These are phyloP conservation scores for Mythimna vitellina DNA, from an alignment of 2,888 invertebrate genomes.

Conservation along the genomic window DNA sequence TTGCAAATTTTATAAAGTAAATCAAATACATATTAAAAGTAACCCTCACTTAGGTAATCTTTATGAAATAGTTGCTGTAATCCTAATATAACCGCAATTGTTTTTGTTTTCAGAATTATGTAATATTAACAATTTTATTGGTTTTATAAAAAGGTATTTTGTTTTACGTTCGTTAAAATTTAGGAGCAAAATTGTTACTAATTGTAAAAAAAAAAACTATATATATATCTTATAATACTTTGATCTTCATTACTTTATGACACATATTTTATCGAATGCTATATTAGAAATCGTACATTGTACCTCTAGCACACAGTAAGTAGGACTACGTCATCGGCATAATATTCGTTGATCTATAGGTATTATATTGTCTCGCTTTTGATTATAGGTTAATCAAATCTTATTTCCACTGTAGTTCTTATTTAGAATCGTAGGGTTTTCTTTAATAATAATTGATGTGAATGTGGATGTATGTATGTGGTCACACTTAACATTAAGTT, in stretches of 20 bases:
- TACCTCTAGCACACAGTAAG: slow-evolving; percentile 76
- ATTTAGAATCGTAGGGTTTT: slow-evolving; percentile 81
- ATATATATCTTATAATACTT: slow-evolving; percentile 79
- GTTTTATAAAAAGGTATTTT: slow-evolving; percentile 76
- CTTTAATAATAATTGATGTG: slow-evolving; percentile 79
- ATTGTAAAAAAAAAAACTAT: slow-evolving; percentile 73
- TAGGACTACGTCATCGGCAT: slow-evolving; percentile 77
- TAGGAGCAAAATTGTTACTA: slow-evolving; percentile 86
- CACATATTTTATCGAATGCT: slow-evolving; percentile 75
- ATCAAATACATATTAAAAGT: slow-evolving; percentile 87
- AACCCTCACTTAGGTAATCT: slow-evolving; percentile 85
- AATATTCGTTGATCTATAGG: slow-evolving; percentile 79
- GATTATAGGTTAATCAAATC: slow-evolving; percentile 78
- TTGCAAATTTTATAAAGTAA: slow-evolving; percentile 93
- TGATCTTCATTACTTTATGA: slow-evolving; percentile 74
- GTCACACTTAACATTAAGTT: slow-evolving; percentile 84
- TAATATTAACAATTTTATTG: slow-evolving; percentile 72
- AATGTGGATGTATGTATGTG: slow-evolving; percentile 84
- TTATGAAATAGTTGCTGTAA: slow-evolving; percentile 88
- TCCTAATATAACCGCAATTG: slow-evolving; percentile 82
- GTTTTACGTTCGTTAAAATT: slow-evolving; percentile 83
- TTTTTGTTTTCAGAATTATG: slow-evolving; percentile 78
- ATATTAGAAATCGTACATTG: slow-evolving; percentile 71
- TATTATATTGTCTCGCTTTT: slow-evolving; percentile 78
- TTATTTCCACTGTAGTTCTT: slow-evolving; percentile 83